phyloP scores from a whole-genome alignment of 2,113 vertebrate species.

The Stigmatopora argus region DNA sequence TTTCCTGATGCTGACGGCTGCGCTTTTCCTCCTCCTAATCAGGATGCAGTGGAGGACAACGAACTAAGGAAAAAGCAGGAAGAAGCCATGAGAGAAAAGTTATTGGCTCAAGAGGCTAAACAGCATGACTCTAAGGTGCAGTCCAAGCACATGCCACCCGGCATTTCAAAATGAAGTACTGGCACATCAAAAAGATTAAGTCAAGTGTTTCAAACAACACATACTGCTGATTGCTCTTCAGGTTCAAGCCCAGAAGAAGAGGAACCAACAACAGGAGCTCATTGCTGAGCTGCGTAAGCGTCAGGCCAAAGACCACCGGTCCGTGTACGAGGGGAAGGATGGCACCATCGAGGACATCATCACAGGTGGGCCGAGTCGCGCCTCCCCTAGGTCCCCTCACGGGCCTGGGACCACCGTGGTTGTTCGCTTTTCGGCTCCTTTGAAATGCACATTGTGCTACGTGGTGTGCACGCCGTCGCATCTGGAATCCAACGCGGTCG shows the following conservation, averaged over 20 bases:
- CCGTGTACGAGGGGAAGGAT: conserved; percentile 94
- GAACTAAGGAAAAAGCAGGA: conserved; percentile 90
- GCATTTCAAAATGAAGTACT: conserved; percentile 32
- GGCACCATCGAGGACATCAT: conserved; percentile 97
- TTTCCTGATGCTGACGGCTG: conserved; percentile 18
- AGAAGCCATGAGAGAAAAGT: conserved; percentile 87
- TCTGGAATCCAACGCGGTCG: conserved; percentile 42
- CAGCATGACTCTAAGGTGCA: conserved; percentile 89
- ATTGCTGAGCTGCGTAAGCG: conserved; percentile 86
- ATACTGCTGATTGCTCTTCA: conserved; percentile 31
- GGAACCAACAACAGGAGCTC: conserved; percentile 88
- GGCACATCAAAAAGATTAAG: conserved; percentile 7
- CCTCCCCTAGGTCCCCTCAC: conserved; percentile 19
- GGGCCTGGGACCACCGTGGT: conserved; percentile 64
- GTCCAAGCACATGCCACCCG: conserved; percentile 8
- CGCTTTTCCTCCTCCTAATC: conserved; percentile 31
- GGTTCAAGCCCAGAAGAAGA: conserved; percentile 79
- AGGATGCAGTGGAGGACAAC: conserved; percentile 89
- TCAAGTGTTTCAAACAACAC: conserved; percentile 9
- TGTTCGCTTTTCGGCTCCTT: conserved; percentile 58
- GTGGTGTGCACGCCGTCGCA: conserved; percentile 55
- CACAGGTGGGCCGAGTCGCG: conserved; percentile 77
- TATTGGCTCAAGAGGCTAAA: conserved; percentile 92
- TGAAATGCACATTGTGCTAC: conserved; percentile 70
- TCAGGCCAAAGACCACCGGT: conserved; percentile 91